Evolutionary conservation across 1,140 invertebrate species (phyloP).

Genomic region (Achatina immaculata): DNA sequence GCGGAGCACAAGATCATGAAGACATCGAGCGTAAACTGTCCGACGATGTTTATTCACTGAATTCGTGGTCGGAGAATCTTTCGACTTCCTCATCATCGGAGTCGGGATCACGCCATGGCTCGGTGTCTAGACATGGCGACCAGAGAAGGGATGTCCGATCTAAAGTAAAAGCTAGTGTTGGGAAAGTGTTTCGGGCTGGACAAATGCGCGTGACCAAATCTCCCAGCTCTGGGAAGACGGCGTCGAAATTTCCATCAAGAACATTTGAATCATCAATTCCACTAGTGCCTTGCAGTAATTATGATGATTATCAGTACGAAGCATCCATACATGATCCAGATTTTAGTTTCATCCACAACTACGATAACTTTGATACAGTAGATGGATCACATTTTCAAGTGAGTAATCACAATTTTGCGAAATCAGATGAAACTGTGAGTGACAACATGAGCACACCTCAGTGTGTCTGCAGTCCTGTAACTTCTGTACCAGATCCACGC

Average conservation of each 20-base stretch:
- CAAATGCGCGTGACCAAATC: background rate
- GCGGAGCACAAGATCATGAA: background rate
- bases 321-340: background rate
- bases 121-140: background rate
- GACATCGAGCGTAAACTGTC: background rate
- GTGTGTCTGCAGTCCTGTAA: too few relatives aligned
- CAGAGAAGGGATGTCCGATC: background rate
- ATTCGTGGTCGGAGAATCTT: constrained; percentile 18
- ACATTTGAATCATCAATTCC: background rate
- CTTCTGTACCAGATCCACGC: too few relatives aligned
- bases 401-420: background rate
- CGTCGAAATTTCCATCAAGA: background rate
- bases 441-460: too few relatives aligned
- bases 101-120: background rate
- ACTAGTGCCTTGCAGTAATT: background rate
- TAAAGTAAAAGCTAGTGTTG: background rate
- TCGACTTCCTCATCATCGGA: background rate
- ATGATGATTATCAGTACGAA: background rate
- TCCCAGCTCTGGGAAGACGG: background rate
- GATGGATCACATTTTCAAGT: background rate
- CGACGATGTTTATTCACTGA: constrained; percentile 13
- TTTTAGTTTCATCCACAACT: background rate
- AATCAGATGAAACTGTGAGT: background rate
- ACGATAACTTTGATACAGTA: background rate
- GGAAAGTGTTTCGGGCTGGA: background rate